Conservation (phyloP, 2,888 invertebrate species). For the Leptothorax acervorum region DNA sequence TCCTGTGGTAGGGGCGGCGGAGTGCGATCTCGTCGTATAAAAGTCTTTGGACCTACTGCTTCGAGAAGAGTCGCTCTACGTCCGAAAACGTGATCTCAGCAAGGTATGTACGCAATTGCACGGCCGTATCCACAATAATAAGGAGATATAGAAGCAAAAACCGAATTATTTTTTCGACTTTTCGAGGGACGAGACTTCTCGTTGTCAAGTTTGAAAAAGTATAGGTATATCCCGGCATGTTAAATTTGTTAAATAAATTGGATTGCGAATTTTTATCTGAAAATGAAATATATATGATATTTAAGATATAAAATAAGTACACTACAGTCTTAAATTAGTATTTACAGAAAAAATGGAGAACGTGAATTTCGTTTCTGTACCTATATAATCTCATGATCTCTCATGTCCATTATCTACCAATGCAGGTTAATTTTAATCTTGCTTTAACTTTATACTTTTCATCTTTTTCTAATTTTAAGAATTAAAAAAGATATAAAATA, state of each 20-base stretch:
- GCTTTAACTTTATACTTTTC: too few species aligned
- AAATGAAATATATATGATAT: background rate
- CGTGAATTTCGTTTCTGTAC: too few species aligned
- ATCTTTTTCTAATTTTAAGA: too few species aligned
- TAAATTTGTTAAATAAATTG: background rate
- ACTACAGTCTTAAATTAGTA: too few species aligned
- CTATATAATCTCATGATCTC: too few species aligned
- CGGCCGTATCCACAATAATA: background rate
- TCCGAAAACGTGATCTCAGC: slow-evolving; percentile 18
- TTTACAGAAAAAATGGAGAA: too few species aligned
- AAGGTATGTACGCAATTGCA: slow-evolving; percentile 34
- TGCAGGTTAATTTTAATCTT: too few species aligned
- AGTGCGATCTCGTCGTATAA: slow-evolving; percentile 47
- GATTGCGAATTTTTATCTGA: background rate
- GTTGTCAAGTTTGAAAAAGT: background rate
- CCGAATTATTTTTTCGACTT: background rate
- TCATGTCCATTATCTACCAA: too few species aligned
- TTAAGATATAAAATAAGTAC: background rate
- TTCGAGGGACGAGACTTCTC: background rate
- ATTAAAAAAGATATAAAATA: too few species aligned
- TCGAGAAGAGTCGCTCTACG: slow-evolving; percentile 35
- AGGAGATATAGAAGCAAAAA: too few species aligned
- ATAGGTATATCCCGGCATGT: background rate
- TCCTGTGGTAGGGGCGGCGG: slow-evolving; percentile 57
- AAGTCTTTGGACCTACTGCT: slow-evolving; percentile 42